phyloP scores from a whole-genome alignment of 2,888 invertebrate species.

The Tiphia femorata region DNA sequence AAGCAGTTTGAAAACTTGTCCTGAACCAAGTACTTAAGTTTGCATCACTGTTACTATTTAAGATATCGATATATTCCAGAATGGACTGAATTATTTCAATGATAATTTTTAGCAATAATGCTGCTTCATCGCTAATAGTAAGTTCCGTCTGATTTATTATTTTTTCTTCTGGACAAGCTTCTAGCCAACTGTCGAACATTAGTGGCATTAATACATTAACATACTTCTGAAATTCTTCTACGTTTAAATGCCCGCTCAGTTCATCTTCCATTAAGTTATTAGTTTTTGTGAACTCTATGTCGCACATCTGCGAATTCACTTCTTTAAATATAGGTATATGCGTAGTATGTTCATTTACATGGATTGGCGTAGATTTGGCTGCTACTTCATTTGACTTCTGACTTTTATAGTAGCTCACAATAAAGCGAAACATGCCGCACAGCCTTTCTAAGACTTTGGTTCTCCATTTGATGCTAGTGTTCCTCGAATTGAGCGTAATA shows the following conservation, averaged over 20 bases:
- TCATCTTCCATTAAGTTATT: slow-evolving; percentile 53
- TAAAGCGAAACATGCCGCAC: slow-evolving; percentile 73
- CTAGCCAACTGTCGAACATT: slow-evolving; percentile 87
- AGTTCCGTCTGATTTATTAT: slow-evolving; percentile 68
- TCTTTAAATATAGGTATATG: slow-evolving; percentile 44
- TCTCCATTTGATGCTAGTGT: slow-evolving; percentile 84
- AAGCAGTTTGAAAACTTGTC: slow-evolving; percentile 71
- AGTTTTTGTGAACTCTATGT: slow-evolving; percentile 43
- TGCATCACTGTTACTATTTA: slow-evolving; percentile 38
- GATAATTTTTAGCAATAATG: slow-evolving; percentile 75
- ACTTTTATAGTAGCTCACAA: slow-evolving; percentile 55
- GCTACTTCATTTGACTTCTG: slow-evolving; percentile 14
- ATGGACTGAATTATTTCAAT: slow-evolving; percentile 76
- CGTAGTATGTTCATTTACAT: slow-evolving; percentile 30
- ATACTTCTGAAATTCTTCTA: slow-evolving; percentile 74
- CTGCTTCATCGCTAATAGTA: slow-evolving; percentile 75
- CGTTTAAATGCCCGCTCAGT: slow-evolving; percentile 61
- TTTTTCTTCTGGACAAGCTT: slow-evolving; percentile 75
- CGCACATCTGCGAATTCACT: slow-evolving; percentile 33
- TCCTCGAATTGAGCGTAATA: slow-evolving; percentile 78
- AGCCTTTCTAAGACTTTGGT: slow-evolving; percentile 81
- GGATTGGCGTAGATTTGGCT: slow-evolving; percentile 7
- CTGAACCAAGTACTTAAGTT: slow-evolving; percentile 69
- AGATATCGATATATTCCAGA: slow-evolving; percentile 69
- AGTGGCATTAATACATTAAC: slow-evolving; percentile 80